These are phyloP conservation scores for Columba janthina DNA, from an alignment of 2,113 vertebrate species.

Conservation along the genomic window DNA sequence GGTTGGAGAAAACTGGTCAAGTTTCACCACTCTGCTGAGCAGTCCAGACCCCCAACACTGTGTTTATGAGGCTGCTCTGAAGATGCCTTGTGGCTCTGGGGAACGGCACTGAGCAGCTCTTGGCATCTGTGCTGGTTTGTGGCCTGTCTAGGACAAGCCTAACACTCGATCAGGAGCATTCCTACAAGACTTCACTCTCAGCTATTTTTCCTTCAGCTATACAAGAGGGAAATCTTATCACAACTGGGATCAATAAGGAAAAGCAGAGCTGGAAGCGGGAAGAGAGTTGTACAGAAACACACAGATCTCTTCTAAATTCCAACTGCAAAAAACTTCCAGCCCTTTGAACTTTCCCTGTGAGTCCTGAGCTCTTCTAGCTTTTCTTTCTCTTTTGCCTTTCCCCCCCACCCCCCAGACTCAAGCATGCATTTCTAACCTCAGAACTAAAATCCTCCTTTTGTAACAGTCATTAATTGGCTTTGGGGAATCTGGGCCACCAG, in stretches of 20 bases:
- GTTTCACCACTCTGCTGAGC: neutral
- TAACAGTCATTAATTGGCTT: conserved; percentile 16
- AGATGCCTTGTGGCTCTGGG: neutral
- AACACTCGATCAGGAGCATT: accelerated
- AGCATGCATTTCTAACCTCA: conserved; percentile 10
- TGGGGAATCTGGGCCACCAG: neutral
- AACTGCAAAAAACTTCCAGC: neutral
- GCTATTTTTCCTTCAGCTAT: neutral
- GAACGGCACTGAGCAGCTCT: neutral
- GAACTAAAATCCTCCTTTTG: conserved; percentile 29
- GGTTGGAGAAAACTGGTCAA: neutral
- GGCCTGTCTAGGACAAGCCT: neutral
- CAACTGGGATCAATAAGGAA: neutral
- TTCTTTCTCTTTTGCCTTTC: neutral
- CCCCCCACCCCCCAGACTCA: neutral
- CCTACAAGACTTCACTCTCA: neutral
- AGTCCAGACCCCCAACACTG: accelerated
- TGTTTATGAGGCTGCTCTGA: accelerated
- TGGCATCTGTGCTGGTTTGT: neutral
- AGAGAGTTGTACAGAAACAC: neutral
- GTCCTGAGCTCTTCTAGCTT: neutral
- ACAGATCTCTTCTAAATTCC: neutral
- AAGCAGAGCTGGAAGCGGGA: neutral
- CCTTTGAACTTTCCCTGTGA: conserved; percentile 22
- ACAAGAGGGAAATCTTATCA: neutral